Base-by-base conservation (phyloP, 2,797 vertebrate genomes). In the Muraenolepis orangiensis region DNA sequence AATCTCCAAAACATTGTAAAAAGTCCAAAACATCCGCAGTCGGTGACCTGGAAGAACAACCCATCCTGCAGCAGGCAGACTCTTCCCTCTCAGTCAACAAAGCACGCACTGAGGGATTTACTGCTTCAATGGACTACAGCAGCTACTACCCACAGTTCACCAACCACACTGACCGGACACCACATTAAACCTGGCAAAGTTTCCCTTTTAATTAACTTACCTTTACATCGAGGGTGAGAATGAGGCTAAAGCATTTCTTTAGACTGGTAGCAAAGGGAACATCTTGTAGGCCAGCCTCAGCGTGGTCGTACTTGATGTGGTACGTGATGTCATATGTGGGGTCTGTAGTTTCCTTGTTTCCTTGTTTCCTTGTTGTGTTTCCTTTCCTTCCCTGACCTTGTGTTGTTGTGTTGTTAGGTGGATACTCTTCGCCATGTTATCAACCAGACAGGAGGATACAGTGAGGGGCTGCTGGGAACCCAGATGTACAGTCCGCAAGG, bases 351-450 rank as follows among this genome's bases (percentile, higher is more conserved):
- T 57, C 20, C 72, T 87, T 85, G 84, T 85, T 2, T 31, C 71
- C 51, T 80, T 75, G 68, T 78, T 79, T 81, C 76, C 78, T 74
- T 69, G 76, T 69, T 74, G 51, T 74, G 80, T 75, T 72, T 82
- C 72, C 79, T 40, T 71, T 71, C 72, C 76, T 32, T 71, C 73
- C 86, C 81, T 93, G 90, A 94, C 91, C 91, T 89, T 91, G 88
- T 87, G 85, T 87, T 87, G 91, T 93, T 85, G n/a, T 93, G 91
- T 85, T 94, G 89, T 40, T 40, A 99, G 98, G 97, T 99, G 96
- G 98, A 99, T 96, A 97, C 97, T 93, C 97, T 99, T 98, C 97
- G 98, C 96, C 98, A 99, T 97, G 98, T 99, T 97, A 99, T 99
- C 96, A 99, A 96, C 95, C 97, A 99, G 96, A 98, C 97, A 96